These are phyloP conservation scores for Rhynchophorus ferrugineus DNA, from an alignment of 1,140 invertebrate genomes.

Conservation along the genomic window DNA sequence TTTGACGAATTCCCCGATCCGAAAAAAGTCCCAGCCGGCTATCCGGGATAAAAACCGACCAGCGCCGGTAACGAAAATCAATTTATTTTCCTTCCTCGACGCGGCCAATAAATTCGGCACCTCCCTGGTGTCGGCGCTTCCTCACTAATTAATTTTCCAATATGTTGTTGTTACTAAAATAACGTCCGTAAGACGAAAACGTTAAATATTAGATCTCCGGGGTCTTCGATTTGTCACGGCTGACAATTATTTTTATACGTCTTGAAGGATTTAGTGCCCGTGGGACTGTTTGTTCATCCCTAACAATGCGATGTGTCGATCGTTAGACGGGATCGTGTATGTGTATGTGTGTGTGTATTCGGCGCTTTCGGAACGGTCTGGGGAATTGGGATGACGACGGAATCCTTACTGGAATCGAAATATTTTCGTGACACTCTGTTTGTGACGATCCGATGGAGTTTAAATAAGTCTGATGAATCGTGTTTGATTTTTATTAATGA, in stretches of 20 bases:
- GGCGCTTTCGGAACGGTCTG: too few species aligned
- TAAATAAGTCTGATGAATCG: too few species aligned
- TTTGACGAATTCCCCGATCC: too few species aligned
- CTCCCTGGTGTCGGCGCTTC: conserved; percentile 1
- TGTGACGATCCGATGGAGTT: too few species aligned
- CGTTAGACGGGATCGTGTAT: background rate
- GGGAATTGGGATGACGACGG: background rate
- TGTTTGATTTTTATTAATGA: too few species aligned
- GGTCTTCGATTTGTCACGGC: conserved; percentile 5
- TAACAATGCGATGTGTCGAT: conserved; percentile 1
- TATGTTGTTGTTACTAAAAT: conserved; percentile 12
- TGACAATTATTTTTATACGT: conserved; percentile 6
- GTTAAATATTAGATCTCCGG: conserved; percentile 9
- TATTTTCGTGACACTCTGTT: too few species aligned
- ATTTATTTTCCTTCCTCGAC: background rate
- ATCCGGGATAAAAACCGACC: too few species aligned
- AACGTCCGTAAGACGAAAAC: background rate
- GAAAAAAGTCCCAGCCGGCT: too few species aligned
- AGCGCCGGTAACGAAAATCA: background rate
- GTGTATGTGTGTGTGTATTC: background rate
- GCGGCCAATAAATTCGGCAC: background rate
- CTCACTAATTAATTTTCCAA: conserved; percentile 14
- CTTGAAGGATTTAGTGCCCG: background rate
- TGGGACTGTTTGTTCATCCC: background rate
- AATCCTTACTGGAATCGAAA: background rate